These are phyloP conservation scores for Anolis sagrei DNA, from an alignment of 2,113 vertebrate genomes.

Conservation along the genomic window DNA sequence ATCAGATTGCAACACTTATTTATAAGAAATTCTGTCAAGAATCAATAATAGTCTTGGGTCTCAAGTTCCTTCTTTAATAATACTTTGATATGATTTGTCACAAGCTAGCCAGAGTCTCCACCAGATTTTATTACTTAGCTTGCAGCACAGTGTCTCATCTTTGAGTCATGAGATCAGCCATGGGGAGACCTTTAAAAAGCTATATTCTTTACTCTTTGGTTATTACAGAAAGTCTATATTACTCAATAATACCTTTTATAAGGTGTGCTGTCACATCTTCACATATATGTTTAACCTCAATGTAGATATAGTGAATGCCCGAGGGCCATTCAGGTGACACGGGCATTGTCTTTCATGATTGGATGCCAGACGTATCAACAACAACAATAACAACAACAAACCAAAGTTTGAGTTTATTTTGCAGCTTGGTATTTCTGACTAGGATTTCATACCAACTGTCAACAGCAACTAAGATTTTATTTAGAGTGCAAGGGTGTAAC, in stretches of 20 bases:
- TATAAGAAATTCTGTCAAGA: constrained; percentile 92
- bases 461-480: constrained; percentile 81
- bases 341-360: constrained; percentile 83
- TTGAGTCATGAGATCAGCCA: constrained; percentile 89
- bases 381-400: constrained; percentile 49
- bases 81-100: constrained; percentile 95
- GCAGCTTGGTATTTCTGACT: constrained; percentile 75
- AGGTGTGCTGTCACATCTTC: constrained; percentile 85
- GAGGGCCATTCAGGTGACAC: constrained; percentile 82
- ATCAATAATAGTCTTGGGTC: constrained; percentile 92
- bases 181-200: constrained; percentile 88
- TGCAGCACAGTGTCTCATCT: constrained; percentile 87
- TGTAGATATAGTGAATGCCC: constrained; percentile 81
- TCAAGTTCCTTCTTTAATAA: constrained; percentile 94
- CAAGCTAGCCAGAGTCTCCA: constrained; percentile 86
- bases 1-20: constrained; percentile 91
- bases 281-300: constrained; percentile 85
- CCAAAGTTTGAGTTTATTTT: constrained; percentile 76
- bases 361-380: constrained; percentile 82
- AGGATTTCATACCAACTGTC: constrained; percentile 75
- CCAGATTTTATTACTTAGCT: constrained; percentile 92
- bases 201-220: constrained; percentile 88
- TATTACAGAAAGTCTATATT: constrained; percentile 90
- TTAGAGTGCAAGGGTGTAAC: constrained; percentile 75
- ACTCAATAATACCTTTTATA: constrained; percentile 88